Percentiles rank a stretch among this genome's conserved stretches.
Evolutionary conservation across 2,113 vertebrate species (phyloP).

Genomic region (Urocolius indicus): DNA sequence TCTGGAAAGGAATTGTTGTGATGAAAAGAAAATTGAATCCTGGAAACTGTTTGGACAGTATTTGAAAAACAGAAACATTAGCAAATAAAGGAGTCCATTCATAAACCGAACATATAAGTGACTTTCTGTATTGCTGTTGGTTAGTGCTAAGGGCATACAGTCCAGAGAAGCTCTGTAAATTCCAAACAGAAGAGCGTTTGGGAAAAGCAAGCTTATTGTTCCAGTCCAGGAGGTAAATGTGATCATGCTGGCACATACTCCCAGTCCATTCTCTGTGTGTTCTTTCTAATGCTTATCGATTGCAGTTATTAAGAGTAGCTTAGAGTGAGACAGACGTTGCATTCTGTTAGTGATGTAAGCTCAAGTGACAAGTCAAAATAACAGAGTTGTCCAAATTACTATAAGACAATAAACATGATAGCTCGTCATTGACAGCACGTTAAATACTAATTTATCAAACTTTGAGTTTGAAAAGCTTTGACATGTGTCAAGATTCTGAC

Average conservation of each 20-base stretch:
- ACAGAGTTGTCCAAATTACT: constrained; percentile 6
- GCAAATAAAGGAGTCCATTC: not conserved
- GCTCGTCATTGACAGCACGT: constrained; percentile 10
- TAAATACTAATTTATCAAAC: constrained; percentile 30
- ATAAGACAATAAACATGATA: not conserved
- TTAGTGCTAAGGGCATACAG: not conserved
- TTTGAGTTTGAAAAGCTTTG: not conserved
- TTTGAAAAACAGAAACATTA: not conserved
- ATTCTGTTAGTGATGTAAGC: not conserved
- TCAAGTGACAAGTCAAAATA: constrained; percentile 39
- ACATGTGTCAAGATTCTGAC: not conserved
- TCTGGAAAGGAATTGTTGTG: not conserved
- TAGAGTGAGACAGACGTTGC: not conserved
- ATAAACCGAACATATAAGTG: not conserved
- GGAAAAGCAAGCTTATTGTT: not conserved
- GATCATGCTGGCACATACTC: not conserved
- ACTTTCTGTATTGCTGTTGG: not conserved
- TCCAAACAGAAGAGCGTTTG: not conserved
- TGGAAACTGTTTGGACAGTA: not conserved
- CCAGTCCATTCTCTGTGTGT: not conserved
- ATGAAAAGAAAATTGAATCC: not conserved
- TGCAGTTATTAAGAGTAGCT: not conserved
- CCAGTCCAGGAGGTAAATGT: not conserved
- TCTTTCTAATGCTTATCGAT: not conserved
- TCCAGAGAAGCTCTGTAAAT: not conserved